Evolutionary conservation across 2,888 invertebrate species (phyloP), one percentile per base, ranked within the genome.

Genomic region (Cheilosia soror): DNA sequence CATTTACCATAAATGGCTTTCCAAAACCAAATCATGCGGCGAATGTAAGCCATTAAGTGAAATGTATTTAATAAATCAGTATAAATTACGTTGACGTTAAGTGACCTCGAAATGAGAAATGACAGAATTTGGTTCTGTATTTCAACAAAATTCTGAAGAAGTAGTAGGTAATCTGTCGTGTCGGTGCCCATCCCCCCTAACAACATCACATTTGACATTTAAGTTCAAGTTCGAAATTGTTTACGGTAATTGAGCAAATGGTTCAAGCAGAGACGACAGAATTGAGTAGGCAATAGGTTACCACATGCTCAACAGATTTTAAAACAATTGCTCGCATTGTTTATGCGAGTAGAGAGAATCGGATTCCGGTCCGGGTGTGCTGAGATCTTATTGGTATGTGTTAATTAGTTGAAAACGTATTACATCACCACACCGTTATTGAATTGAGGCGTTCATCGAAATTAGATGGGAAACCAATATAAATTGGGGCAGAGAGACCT

Each of bases 151-250:
- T 62, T 49, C 25, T 27, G 15, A 25, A 49, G 42, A 60, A 29
- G 42, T 42, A 44, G 51, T 44, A 69, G 77, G 47, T 57, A 65
- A 66, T 58, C 29, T 40, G 47, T 4, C 27, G 15, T n/a, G n/a
- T n/a, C n/a, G n/a, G n/a, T 63, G 20, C 58, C 69, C 51, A 58
- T 44, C 11, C 51, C 49, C 47, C 69, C 63, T 60, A 57, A 72
- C 81, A 81, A 63, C 76, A 76, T 85, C 85, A 77, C 66, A 77
- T 77, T 73, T 85, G 76, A 77, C 71, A 77, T 76, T 80, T 77
- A 68, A 85, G 85, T 85, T 85, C 85, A 85, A 85, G 85, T 85
- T 85, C 85, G 72, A 53, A 76, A 62, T 31, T 68, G 29, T 77
- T 81, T 77, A 68, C 62, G 51, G 51, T 72, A 77, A 85, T 81